These are phyloP conservation scores for Drosophila picticornis DNA, from an alignment of 2,888 invertebrate species.

Conservation along the genomic window DNA sequence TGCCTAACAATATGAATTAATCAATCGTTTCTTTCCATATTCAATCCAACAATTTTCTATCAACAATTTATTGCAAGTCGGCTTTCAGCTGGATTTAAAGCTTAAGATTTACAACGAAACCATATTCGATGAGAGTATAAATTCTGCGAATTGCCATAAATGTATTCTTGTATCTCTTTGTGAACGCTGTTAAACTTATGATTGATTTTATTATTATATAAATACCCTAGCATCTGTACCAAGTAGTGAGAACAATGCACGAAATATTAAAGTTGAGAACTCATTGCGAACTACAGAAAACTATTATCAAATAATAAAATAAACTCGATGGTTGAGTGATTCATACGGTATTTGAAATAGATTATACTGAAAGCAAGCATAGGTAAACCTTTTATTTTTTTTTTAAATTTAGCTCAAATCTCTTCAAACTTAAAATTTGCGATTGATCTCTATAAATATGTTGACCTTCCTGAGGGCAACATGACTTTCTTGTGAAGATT, in stretches of 20 bases:
- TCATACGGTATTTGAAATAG: neutral
- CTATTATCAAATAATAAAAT: neutral
- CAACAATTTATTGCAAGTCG: constrained; percentile 10
- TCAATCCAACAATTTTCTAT: neutral
- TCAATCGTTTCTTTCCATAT: constrained; percentile 5
- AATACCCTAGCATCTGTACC: neutral
- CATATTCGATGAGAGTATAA: neutral
- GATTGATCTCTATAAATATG: neutral
- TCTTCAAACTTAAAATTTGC: neutral
- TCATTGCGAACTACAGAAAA: neutral
- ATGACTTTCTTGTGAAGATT: too few relatives aligned
- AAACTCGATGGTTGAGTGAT: neutral
- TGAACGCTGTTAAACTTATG: neutral
- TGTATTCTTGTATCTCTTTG: neutral
- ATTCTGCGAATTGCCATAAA: neutral
- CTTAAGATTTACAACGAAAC: neutral
- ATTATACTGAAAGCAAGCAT: neutral
- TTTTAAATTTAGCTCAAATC: neutral
- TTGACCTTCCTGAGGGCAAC: neutral
- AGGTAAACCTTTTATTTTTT: neutral
- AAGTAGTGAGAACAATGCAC: neutral
- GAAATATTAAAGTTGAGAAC: neutral
- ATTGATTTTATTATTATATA: neutral
- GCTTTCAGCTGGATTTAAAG: constrained; percentile 12
- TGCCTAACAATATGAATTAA: constrained; percentile 8